Evolutionary conservation across 2,113 vertebrate species (phyloP).

Genomic region (Chaenocephalus aceratus): DNA sequence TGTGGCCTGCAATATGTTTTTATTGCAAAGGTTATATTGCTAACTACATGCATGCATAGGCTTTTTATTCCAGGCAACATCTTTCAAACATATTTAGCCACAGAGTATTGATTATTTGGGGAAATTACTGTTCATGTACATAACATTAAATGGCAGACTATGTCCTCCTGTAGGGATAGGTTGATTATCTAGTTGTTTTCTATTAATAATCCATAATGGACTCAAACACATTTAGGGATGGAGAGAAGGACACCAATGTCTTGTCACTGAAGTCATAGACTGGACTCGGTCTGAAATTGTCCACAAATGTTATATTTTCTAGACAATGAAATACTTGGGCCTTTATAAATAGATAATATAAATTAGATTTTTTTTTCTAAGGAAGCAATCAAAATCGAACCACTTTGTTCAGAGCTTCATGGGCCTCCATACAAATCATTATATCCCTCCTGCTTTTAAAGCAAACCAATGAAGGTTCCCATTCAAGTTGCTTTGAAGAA

Average conservation of each 20-base stretch:
- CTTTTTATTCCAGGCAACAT: no score
- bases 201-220: background rate
- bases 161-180: background rate
- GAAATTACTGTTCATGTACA: background rate
- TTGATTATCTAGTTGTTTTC: background rate
- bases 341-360: background rate
- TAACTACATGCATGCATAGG: no score
- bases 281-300: background rate
- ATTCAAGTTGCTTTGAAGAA: conserved; percentile 10
- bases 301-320: background rate
- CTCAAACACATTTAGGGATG: background rate
- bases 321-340: conserved; percentile 1
- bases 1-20: background rate
- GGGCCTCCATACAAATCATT: background rate
- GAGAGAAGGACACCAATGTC: background rate
- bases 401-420: background rate
- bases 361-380: background rate
- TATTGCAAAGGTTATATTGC: background rate
- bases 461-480: background rate
- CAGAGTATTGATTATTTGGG: background rate
- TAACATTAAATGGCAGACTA: background rate
- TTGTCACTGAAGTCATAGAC: background rate
- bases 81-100: no score
- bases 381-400: background rate
- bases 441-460: background rate